A percentile compares a stretch with the other conserved stretches of the same genome.
These are phyloP conservation scores for Drosophila littoralis DNA, from an alignment of 1,140 invertebrate genomes.

Conservation along the genomic window DNA sequence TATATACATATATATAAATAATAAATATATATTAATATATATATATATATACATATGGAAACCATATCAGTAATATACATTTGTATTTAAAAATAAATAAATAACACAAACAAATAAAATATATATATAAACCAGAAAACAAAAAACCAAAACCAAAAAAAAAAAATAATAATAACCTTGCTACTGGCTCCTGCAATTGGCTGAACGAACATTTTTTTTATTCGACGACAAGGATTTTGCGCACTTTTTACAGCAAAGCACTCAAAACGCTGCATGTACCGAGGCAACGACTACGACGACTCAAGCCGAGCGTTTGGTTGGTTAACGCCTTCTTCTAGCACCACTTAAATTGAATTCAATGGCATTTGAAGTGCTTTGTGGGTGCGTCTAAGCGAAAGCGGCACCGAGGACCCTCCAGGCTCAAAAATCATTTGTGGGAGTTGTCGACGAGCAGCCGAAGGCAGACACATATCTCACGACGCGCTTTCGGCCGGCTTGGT, in stretches of 20 bases:
- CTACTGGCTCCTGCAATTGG: constrained; percentile 67
- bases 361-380: constrained; percentile 66
- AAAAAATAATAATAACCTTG: constrained; percentile 11
- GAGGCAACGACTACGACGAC: constrained; percentile 7
- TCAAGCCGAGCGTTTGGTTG: constrained; percentile 65
- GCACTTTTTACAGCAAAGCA: constrained; percentile 70
- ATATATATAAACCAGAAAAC: constrained; percentile 28
- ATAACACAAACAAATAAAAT: constrained; percentile 24
- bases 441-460: constrained; percentile 53
- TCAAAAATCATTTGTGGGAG: constrained; percentile 61
- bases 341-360: constrained; percentile 63
- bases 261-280: constrained; percentile 27
- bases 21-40: constrained; percentile 45
- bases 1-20: constrained; percentile 42
- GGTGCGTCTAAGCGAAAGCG: constrained; percentile 69
- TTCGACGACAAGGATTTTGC: constrained; percentile 76
- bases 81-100: constrained; percentile 16
- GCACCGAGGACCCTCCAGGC: constrained; percentile 21
- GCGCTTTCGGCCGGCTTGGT: constrained; percentile 14
- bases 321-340: constrained; percentile 77
- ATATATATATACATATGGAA: constrained; percentile 30
- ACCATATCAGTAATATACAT: neutral
- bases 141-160: constrained; percentile 20
- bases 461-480: constrained; percentile 27
- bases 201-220: constrained; percentile 68